Percentiles rank a stretch among this genome's conserved stretches.
phyloP scores from a whole-genome alignment of 2,888 invertebrate species.

The Philaethria dido region DNA sequence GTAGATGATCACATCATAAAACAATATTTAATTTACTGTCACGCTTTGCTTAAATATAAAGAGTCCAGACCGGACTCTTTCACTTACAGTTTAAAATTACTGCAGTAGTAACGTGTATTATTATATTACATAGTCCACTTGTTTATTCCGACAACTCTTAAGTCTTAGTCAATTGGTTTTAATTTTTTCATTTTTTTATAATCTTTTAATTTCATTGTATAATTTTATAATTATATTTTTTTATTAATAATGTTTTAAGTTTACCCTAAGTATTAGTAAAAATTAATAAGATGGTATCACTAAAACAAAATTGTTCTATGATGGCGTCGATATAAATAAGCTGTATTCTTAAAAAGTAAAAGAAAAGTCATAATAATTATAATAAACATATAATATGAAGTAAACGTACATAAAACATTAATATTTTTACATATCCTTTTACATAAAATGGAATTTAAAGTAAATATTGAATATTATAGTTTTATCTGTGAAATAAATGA shows the following conservation, averaged over 20 bases:
- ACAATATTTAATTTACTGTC: too few relatives aligned
- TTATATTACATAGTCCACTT: too few relatives aligned
- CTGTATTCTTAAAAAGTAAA: neutral
- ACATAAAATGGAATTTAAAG: constrained; percentile 15
- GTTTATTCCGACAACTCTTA: too few relatives aligned
- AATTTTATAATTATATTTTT: neutral
- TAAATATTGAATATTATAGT: neutral
- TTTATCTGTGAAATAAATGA: constrained; percentile 10
- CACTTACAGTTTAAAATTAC: too few relatives aligned
- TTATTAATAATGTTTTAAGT: too few relatives aligned
- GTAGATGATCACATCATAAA: too few relatives aligned
- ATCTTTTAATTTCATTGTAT: too few relatives aligned
- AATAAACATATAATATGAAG: neutral
- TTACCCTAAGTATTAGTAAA: constrained; percentile 39
- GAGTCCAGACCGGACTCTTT: too few relatives aligned
- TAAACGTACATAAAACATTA: neutral
- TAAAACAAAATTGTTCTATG: constrained; percentile 49
- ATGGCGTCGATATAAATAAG: constrained; percentile 49
- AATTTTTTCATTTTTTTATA: too few relatives aligned
- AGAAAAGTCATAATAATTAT: neutral
- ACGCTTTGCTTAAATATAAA: too few relatives aligned
- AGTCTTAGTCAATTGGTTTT: too few relatives aligned
- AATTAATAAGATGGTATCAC: constrained; percentile 35
- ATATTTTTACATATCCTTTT: neutral
- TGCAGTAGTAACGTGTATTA: too few relatives aligned